Conservation (phyloP, 2,113 vertebrate species). For the Holacanthus passer region DNA sequence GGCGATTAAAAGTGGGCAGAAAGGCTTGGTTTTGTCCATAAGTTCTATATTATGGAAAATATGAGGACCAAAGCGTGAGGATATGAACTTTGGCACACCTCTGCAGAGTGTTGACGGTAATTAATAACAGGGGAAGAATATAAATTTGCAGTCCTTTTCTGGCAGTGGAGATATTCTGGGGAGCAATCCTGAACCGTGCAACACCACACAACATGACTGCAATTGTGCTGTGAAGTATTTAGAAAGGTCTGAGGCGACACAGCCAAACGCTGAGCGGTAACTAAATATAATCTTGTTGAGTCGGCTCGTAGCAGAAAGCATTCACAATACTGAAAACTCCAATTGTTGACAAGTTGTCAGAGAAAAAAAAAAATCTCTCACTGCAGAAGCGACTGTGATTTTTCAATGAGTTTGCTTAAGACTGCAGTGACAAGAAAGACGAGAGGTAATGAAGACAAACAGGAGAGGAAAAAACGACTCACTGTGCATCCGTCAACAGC, state of each 20-base stretch:
- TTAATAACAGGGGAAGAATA: constrained; percentile 32
- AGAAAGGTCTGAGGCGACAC: constrained; percentile 23
- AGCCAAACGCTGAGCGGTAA: constrained; percentile 37
- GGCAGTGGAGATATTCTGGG: not conserved
- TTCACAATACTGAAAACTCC: constrained; percentile 32
- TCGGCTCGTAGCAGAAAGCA: constrained; percentile 5
- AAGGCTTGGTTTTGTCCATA: constrained; percentile 32
- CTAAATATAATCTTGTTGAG: constrained; percentile 45
- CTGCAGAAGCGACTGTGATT: constrained; percentile 21
- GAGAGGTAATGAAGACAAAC: constrained; percentile 66
- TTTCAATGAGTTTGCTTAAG: constrained; percentile 45
- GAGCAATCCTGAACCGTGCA: not conserved
- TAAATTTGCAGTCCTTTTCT: not conserved
- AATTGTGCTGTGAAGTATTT: constrained; percentile 23
- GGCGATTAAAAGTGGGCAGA: constrained; percentile 21
- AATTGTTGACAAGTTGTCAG: constrained; percentile 43
- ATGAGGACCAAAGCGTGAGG: constrained; percentile 25
- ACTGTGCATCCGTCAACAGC: constrained; percentile 60
- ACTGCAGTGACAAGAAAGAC: constrained; percentile 62
- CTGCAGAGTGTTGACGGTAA: constrained; percentile 1
- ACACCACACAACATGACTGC: constrained; percentile 5
- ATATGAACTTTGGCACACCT: constrained; percentile 36
- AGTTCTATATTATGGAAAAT: constrained; percentile 51
- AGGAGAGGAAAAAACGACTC: constrained; percentile 45
- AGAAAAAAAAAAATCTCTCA: constrained; percentile 33